These are phyloP conservation scores for Drosophila parthenogenetica DNA, from an alignment of 2,888 invertebrate species.

Conservation along the genomic window DNA sequence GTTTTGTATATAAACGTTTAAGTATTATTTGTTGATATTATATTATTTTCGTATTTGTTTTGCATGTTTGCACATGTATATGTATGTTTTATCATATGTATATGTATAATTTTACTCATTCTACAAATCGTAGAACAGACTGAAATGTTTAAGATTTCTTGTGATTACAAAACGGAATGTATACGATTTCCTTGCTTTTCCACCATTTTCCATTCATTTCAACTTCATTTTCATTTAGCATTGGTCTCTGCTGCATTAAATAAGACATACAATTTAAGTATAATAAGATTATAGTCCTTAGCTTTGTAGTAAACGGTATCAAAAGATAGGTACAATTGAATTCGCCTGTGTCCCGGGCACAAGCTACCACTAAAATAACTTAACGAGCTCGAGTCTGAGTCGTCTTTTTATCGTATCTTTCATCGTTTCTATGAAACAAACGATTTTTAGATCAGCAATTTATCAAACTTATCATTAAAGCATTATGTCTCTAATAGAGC, in stretches of 20 bases:
- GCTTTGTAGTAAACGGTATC: conserved; percentile 82
- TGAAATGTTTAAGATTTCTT: conserved; percentile 56
- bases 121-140: conserved; percentile 54
- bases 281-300: conserved; percentile 80
- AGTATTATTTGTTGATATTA: conserved; percentile 55
- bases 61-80: conserved; percentile 51
- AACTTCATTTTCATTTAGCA: conserved; percentile 37
- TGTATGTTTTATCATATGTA: conserved; percentile 45
- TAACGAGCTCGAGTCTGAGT: conserved; percentile 27
- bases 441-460: conserved; percentile 15
- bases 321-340: conserved; percentile 82
- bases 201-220: neutral
- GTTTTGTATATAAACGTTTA: conserved; percentile 67
- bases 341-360: conserved; percentile 54
- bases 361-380: conserved; percentile 72
- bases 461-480: conserved; percentile 10
- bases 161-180: conserved; percentile 26
- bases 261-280: conserved; percentile 53
- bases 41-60: conserved; percentile 41
- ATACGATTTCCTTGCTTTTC: conserved; percentile 9
- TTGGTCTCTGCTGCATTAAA: conserved; percentile 66
- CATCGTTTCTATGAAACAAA: conserved; percentile 30
- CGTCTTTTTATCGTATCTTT: conserved; percentile 17
- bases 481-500: conserved; percentile 11
- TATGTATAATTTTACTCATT: conserved; percentile 35